Conservation (phyloP, 2,888 invertebrate species). For the Chironomus tentans region DNA sequence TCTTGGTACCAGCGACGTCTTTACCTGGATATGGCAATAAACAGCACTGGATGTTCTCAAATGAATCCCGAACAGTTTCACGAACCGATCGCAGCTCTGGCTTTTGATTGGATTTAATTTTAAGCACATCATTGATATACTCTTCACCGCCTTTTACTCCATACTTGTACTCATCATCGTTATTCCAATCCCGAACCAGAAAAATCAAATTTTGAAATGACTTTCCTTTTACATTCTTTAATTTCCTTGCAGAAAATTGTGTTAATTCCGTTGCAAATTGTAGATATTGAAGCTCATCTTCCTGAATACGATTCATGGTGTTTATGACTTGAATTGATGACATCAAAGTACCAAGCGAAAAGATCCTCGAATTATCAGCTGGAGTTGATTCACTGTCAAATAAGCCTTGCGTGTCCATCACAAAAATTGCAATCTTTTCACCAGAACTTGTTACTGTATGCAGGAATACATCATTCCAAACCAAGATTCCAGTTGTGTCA, state of each 20-base stretch:
- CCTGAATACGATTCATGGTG: background rate
- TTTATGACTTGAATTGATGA: background rate
- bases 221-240: background rate
- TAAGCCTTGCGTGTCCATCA: background rate
- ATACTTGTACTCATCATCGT: background rate
- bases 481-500: background rate
- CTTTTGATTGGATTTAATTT: conserved; percentile 2
- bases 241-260: background rate
- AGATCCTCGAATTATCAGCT: background rate
- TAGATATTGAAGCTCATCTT: background rate
- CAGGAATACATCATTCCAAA: background rate
- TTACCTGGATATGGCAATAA: conserved; percentile 26
- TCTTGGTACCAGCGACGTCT: background rate
- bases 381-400: background rate
- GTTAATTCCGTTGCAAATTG: background rate
- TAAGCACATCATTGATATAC: background rate
- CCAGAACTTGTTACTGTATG: background rate
- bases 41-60: conserved; percentile 16
- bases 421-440: background rate
- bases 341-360: background rate
- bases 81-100: conserved; percentile 10
- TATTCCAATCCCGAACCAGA: background rate
- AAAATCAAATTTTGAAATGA: background rate
- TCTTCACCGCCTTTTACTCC: background rate
- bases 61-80: background rate